phyloP scores from a whole-genome alignment of 2,888 invertebrate genomes.

The Drosophila anceps region DNA sequence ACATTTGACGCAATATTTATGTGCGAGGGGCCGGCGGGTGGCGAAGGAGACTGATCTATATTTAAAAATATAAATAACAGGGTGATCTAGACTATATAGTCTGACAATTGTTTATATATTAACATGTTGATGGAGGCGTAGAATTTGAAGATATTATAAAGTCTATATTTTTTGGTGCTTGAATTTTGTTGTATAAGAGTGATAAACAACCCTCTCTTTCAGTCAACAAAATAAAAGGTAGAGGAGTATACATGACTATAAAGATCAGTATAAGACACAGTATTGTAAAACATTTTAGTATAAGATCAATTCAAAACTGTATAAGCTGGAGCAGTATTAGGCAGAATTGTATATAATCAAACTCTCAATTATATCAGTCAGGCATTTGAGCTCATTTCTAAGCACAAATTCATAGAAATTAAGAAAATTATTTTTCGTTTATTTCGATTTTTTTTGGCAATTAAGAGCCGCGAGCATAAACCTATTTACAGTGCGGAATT shows the following conservation, averaged over 20 bases:
- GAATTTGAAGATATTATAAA: background rate
- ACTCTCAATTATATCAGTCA: background rate
- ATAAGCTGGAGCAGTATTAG: background rate
- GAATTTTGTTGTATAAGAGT: background rate
- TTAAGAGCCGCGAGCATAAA: conserved; percentile 13
- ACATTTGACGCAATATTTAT: conserved; percentile 63
- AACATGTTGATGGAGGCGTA: background rate
- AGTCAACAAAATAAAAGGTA: too few relatives aligned
- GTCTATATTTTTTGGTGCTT: too few relatives aligned
- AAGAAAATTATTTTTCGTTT: background rate
- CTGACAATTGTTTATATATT: background rate
- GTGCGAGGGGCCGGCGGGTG: background rate
- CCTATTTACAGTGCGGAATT: conserved; percentile 11
- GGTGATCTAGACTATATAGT: conserved; percentile 32
- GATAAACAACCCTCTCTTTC: too few relatives aligned
- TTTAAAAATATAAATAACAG: conserved; percentile 47
- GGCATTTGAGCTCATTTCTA: background rate
- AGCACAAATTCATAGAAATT: background rate
- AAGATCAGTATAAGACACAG: too few relatives aligned
- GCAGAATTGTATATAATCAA: background rate
- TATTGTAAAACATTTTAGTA: too few relatives aligned
- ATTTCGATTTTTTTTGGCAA: conserved; percentile 11
- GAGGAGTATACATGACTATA: too few relatives aligned
- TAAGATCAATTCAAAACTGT: too few relatives aligned
- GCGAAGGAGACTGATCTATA: conserved; percentile 57